Conservation (phyloP, 2,113 vertebrate genomes). For the Nipponia nippon region DNA sequence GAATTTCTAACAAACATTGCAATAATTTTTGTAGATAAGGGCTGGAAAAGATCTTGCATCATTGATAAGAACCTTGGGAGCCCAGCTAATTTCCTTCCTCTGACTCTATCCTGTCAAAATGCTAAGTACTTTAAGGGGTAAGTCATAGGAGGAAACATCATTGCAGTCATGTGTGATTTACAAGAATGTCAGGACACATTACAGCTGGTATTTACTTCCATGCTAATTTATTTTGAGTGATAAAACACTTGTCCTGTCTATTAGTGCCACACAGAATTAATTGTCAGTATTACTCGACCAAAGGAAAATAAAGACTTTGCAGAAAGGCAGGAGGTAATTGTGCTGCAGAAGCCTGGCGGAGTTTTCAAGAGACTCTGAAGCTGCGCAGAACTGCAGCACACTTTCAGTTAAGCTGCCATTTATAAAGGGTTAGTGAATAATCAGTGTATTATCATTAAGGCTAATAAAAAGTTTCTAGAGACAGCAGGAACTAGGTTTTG, state of each 20-base stretch:
- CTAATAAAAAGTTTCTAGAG: neutral
- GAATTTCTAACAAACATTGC: neutral
- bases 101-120: neutral
- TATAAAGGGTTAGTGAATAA: neutral
- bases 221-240: slow-evolving; percentile 1
- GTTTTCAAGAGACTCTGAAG: neutral
- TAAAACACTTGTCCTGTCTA: slow-evolving; percentile 12
- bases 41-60: neutral
- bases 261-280: slow-evolving; percentile 10
- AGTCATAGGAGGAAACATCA: neutral
- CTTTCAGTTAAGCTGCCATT: neutral
- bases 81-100: neutral
- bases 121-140: neutral
- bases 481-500: neutral
- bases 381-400: neutral
- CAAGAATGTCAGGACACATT: slow-evolving; percentile 5
- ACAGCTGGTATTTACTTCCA: neutral
- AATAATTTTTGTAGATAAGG: neutral
- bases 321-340: neutral
- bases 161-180: neutral
- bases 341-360: neutral
- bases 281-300: neutral
- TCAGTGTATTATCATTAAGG: neutral
- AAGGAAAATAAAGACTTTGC: neutral
- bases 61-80: neutral